Percentiles rank a stretch among this genome's conserved stretches.
Evolutionary conservation across 1,140 invertebrate genomes (phyloP).

Genomic region (Brachionus manjavacas): DNA sequence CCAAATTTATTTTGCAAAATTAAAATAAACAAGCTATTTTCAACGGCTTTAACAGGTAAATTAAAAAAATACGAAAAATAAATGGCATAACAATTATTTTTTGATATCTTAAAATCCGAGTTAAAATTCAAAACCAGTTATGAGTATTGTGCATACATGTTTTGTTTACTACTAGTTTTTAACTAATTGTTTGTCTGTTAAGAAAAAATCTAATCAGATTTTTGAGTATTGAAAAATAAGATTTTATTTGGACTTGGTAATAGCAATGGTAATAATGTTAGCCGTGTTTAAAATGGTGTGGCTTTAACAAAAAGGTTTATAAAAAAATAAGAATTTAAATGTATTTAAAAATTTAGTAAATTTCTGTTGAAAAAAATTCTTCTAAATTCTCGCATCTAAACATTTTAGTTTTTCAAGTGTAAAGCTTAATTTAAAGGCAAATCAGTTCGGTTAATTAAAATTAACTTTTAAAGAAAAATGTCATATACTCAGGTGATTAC

Average conservation of each 20-base stretch:
- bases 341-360: too few relatives aligned
- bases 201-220: background rate
- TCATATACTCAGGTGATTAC: background rate
- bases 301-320: too few relatives aligned
- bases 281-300: too few relatives aligned
- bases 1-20: background rate
- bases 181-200: background rate
- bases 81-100: background rate
- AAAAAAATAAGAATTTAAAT: too few relatives aligned
- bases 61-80: background rate
- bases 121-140: background rate
- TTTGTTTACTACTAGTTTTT: background rate
- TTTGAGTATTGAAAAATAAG: too few relatives aligned
- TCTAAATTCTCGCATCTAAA: too few relatives aligned
- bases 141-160: background rate
- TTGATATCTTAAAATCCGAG: background rate
- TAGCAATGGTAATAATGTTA: too few relatives aligned
- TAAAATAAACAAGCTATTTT: background rate
- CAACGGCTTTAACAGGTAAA: background rate
- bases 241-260: too few relatives aligned
- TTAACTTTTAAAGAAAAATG: background rate
- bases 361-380: too few relatives aligned
- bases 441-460: background rate
- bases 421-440: background rate
- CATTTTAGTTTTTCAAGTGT: background rate